These are phyloP conservation scores for Galemys pyrenaicus DNA, from an alignment of 2,113 vertebrate genomes.

Conservation along the genomic window DNA sequence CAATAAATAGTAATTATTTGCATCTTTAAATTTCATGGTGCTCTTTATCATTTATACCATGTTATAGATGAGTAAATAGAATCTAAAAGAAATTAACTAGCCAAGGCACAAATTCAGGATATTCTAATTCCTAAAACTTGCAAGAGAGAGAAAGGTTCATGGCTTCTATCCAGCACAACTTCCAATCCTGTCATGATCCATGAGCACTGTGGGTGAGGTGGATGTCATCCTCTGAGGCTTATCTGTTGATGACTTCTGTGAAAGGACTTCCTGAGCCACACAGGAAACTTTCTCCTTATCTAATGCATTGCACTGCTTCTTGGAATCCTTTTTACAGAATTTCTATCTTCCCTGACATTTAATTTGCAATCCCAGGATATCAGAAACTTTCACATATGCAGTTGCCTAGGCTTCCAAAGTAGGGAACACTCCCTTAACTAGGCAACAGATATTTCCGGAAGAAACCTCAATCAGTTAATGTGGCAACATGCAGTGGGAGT, in stretches of 20 bases:
- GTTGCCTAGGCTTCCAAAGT: constrained; percentile 74
- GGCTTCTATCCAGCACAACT: not conserved
- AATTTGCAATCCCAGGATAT: constrained; percentile 66
- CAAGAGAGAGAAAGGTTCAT: not conserved
- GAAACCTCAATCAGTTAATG: constrained; percentile 23
- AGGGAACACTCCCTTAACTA: constrained; percentile 57
- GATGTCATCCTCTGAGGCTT: not conserved
- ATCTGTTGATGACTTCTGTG: not conserved
- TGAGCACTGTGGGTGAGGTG: not conserved
- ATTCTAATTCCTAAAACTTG: not conserved
- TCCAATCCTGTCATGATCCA: not conserved
- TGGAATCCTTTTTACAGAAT: constrained; percentile 38
- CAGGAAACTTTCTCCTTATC: not conserved
- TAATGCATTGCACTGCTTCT: constrained; percentile 18
- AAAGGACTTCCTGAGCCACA: constrained; percentile 43
- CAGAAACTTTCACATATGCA: constrained; percentile 58
- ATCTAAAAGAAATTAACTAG: not conserved
- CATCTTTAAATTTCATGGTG: not conserved
- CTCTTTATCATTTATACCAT: not conserved
- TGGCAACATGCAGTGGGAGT: not conserved
- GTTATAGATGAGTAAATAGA: not conserved
- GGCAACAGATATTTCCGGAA: constrained; percentile 54
- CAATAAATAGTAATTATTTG: not conserved
- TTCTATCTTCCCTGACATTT: constrained; percentile 69
- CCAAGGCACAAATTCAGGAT: not conserved